Conservation (phyloP, 2,797 vertebrate species). For the Syndactyla subalaris region DNA sequence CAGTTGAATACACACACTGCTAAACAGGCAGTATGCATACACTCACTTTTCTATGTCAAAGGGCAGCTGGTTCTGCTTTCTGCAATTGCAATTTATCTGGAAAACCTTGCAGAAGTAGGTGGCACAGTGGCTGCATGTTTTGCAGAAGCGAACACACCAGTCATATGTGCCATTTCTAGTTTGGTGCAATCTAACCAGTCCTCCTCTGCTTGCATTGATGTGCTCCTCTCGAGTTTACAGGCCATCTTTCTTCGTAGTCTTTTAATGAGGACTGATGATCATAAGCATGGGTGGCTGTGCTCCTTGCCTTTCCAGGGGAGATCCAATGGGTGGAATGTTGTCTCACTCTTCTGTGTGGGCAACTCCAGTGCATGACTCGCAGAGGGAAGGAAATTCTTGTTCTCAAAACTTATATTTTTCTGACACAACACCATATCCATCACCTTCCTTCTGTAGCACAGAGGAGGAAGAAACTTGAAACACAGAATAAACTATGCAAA, state of each 20-base stretch:
- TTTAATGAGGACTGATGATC: neutral
- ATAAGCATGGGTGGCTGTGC: neutral
- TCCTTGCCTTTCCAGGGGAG: neutral
- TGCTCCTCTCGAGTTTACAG: neutral
- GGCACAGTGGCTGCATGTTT: neutral
- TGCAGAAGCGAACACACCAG: neutral
- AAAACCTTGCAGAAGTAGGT: neutral
- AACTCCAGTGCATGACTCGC: rapidly evolving
- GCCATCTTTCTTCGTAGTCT: neutral
- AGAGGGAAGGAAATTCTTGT: neutral
- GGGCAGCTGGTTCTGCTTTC: neutral
- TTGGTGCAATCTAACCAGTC: neutral
- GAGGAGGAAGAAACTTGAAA: neutral
- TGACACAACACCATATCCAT: neutral
- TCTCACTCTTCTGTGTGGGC: neutral
- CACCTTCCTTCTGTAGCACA: neutral
- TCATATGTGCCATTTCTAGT: neutral
- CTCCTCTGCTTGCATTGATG: neutral
- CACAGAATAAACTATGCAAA: neutral
- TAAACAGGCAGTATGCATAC: neutral
- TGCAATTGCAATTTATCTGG: neutral
- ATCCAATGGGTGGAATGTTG: neutral
- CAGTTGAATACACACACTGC: neutral
- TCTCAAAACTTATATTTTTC: neutral
- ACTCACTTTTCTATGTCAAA: neutral